Evolutionary conservation across 2,888 invertebrate species (phyloP), one percentile per base, ranked within the genome.

Genomic region (Onthophagus sagittarius): DNA sequence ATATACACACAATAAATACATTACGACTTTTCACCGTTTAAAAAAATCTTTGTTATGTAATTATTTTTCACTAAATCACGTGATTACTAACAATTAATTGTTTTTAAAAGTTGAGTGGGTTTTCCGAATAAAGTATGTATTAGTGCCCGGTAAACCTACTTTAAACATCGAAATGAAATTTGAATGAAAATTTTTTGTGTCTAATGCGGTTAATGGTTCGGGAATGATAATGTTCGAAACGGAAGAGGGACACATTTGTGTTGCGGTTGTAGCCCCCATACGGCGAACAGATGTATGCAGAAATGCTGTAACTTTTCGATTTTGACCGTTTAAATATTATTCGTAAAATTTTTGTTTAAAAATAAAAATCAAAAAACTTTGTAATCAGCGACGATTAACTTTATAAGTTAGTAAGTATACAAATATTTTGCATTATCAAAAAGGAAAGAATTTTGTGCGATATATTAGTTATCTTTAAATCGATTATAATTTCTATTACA

Each of bases 261-360:
- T 15, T 67, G 67, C 32, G 67, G 23, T 67, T 67, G 32, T 1
- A 32, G 23, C 23, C 15, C 15, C 2, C 67, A 67, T 67, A 15
- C 15, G 67, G 67, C 15, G 31, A 31, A 32, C 67, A 67, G 67
- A 67, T 67, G 67, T 67, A 64, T 64, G 64, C 64, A 64, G 64
- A 64, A 64, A 64, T 15, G 39, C 39, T 53, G 39, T 53, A 53
- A 53, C 39, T 53, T 53, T 53, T 53, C 39, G 39, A 11, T 53
- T 53, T 53, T 53, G 23, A 3, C 23, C 23, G 23, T 53, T 53
- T 53, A 23, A 23, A 23, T 53, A 9, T 53, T 11, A 53, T 7
- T 11, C 39, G 5, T 11, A 2, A 23, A 23, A 23, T 1, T 23
- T 23, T 23, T 23, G 23, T 23, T 2, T 23, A 23, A 23, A 23